Conservation (phyloP, 1,140 invertebrate genomes). For the Pachypsylla venusta region DNA sequence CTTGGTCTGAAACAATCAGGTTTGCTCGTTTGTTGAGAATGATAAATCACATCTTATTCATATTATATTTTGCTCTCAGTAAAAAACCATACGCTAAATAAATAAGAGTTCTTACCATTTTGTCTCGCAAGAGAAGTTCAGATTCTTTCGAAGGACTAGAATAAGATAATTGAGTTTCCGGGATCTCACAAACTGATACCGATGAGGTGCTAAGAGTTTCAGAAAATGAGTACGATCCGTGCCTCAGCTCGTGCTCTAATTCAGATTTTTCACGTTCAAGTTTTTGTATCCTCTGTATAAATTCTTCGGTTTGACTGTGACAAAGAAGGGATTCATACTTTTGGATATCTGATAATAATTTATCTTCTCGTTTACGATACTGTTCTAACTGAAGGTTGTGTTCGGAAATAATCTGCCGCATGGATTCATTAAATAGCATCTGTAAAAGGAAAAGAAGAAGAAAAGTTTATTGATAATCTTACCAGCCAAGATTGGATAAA, state of each 20-base stretch:
- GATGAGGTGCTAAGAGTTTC: constrained; percentile 24
- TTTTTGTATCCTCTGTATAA: constrained; percentile 29
- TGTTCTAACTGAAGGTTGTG: constrained; percentile 55
- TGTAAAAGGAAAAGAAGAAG: too few relatives aligned
- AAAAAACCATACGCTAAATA: too few relatives aligned
- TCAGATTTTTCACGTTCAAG: constrained; percentile 31
- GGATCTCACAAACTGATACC: constrained; percentile 10
- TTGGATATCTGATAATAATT: constrained; percentile 43
- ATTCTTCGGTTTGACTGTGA: neutral
- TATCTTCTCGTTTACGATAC: constrained; percentile 42
- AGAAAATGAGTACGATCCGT: neutral
- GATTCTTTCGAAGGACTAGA: too few relatives aligned
- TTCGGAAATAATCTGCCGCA: constrained; percentile 44
- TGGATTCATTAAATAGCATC: constrained; percentile 15
- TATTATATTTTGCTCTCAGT: too few relatives aligned
- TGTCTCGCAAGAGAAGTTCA: too few relatives aligned
- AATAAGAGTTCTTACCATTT: too few relatives aligned
- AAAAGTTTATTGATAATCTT: too few relatives aligned
- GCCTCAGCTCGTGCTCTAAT: constrained; percentile 30
- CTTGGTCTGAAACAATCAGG: too few relatives aligned
- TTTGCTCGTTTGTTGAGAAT: too few relatives aligned
- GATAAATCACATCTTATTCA: too few relatives aligned
- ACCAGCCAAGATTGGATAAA: too few relatives aligned
- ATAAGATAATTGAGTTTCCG: too few relatives aligned
- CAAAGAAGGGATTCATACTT: constrained; percentile 34